Evolutionary conservation across 2,888 invertebrate species (phyloP), one percentile per base, ranked within the genome.

Genomic region (Magallana nippona): DNA sequence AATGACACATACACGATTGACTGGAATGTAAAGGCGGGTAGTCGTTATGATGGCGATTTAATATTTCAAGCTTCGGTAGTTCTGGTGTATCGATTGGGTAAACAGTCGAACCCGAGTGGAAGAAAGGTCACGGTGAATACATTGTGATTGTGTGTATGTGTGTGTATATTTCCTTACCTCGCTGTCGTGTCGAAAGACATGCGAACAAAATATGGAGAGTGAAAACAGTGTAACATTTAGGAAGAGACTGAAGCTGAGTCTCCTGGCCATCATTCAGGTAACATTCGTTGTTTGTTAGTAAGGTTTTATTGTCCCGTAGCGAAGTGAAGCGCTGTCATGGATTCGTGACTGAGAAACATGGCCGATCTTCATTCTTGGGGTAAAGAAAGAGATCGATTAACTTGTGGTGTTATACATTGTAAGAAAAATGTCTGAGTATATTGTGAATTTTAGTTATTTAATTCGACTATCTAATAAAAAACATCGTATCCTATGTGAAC

Each of bases 211-310:
- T 13, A 80, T 58, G 80, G 80, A 57, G 58, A 58, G 56, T 58
- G 78, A 71, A 22, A 71, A 71, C 32, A 71, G 32, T 71, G 22
- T 71, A 32, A 71, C 71, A 15, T 32, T 71, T 32, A 71, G 71
- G 19, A 71, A 71, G 71, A 71, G 71, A 27, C 27, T 71, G 19
- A 71, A 71, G 32, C 10, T 71, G 71, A 71, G 71, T 71, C 71
- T 71, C 11, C 27, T 71, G 71, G 13, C 71, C 71, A 71, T 71
- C 22, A 71, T 71, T 71, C 71, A 71, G 71, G 71, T 71, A 71
- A 27, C 15, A 15, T 60, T 13, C 2, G 22, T 71, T 27, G 22
- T 11, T 27, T 32, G 17, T 60, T 15, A 63, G 13, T 71, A 19
- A 2, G 19, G 10, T 15, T 10, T 60, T 11, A 15, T 71, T 13